Evolutionary conservation across 2,797 vertebrate species (phyloP), one percentile per base, ranked within the genome.

Genomic region (Bradypodion pumilum): DNA sequence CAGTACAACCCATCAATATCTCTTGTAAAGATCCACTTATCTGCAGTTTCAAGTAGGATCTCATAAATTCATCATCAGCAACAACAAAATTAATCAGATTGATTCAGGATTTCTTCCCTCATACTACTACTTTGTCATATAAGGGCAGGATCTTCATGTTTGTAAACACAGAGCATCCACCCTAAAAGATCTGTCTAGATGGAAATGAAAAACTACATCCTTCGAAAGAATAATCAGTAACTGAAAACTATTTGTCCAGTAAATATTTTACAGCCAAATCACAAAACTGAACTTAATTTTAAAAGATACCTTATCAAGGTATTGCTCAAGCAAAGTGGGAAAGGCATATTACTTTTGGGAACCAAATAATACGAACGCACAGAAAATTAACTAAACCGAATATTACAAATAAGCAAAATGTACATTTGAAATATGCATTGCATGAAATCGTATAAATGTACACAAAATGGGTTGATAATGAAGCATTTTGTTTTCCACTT

Each of bases 321-420:
- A 92, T 90, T 87, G 90, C 79, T 93, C 88, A 94, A 95, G 93
- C 89, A 93, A 93, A 92, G 89, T 83, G 85, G 88, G 66, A 88
- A 94, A 94, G 91, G 94, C 94, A 77, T 88, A 95, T 95, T 96
- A 96, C 95, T 92, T 93, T 94, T 94, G 94, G 95, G 93, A 96
- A 96, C 96, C 96, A 96, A 94, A 95, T 90, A 95, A 96, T 82
- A 89, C 88, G 74, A 87, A 90, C 77, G 62, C 10, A 87, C 89
- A 62, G 66, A 68, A 78, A 75, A 76, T 86, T 65, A 86, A 74
- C 19, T 65, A 56, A n/a, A 80, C 40, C 87, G 85, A 81, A 66
- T 25, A 32, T 74, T 62, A 73, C 56, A n/a, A 37, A 37, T 70
- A 77, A 68, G n/a, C 44, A 81, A 70, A 70, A 81, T 85, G 37